Evolutionary conservation across 1,140 invertebrate genomes (phyloP), one percentile per base, ranked within the genome.

Genomic region (Chironomus striatipennis): DNA sequence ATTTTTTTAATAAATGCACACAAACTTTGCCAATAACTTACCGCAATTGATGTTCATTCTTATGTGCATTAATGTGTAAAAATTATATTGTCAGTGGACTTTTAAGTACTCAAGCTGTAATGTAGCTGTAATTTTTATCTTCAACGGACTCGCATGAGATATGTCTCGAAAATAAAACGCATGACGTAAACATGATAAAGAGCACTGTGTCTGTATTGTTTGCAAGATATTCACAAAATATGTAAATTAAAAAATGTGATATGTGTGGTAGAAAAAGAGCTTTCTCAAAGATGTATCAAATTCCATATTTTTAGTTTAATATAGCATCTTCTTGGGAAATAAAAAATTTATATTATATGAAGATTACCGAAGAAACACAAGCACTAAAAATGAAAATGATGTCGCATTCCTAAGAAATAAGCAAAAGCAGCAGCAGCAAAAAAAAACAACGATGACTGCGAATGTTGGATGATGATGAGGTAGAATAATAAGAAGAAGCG

Each of bases 321-420:
- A 15, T 15, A 12, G 5, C 5, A n/a, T 57, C 47, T 0, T 57
- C 1, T 57, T 7, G 12, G 47, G 15, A 15, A 57, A 1, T 12
- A 57, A 47, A 10, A 47, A 10, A 47, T 47, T 2, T 57, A 57
- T 57, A 57, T 57, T 34, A 57, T 12, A 57, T 57, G n/a, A n/a
- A 57, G 47, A 57, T 10, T 57, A 57, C 47, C 12, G 47, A 57
- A n/a, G n/a, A 34, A 34, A 34, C 24, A 57, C 4, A 57, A 10
- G 9, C 65, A 70, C 65, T 70, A 12, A 70, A 70, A 70, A 21
- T 21, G 17, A 21, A 70, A 70, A 21, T 70, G 17, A 18, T 6
- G 65, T 20, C 65, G 20, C 65, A 70, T 70, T 70, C 17, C 20
- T 70, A 20, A 70, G 65, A 70, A 70, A 70, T 6, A n/a, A 70